Base-by-base conservation (phyloP, 2,113 vertebrate genomes). In the Synodontis membranacea region DNA sequence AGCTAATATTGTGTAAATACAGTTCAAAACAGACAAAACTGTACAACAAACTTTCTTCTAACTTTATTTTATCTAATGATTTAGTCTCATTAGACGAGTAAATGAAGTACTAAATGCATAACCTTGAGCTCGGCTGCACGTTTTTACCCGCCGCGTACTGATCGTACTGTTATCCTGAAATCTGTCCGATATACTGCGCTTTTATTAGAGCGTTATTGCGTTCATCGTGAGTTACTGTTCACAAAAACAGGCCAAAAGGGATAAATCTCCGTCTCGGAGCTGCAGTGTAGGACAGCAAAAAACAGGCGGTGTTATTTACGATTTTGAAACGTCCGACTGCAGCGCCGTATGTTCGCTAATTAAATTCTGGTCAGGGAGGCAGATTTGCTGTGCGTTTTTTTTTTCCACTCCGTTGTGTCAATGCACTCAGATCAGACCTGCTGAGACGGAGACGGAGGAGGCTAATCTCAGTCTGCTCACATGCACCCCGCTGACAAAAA, bases 361-460 rank as follows among this genome's bases (percentile, higher is more conserved):
- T 85, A 87, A 76, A 86, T 76, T 75, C 75, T 5, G 34, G 52
- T 80, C 76, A 87, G 75, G 78, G 84, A 87, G 84, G 70, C 83
- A 80, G 54, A 76, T 84, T 78, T 66, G 88, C 64, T 62, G 66
- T 25, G 83, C 28, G 34, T 25, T 80, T 58, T 85, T 80, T 46
- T 87, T 80, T 82, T 50, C 83, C 1, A 56, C 62, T 76, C 52
- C 31, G 85, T 78, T 75, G 85, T 79, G 86, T 89, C 86, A 85
- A 75, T 76, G 74, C 78, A 46, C 88, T 89, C 88, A 54, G 84
- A 89, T 89, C 85, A 86, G 82, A 74, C 83, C 80, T 80, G 85
- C 86, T 62, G 76, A 82, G 88, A 84, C 17, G 83, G 64, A 84
- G 88, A 85, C 86, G 42, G 88, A 66, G 58, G 82, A 80, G 88